Conservation (phyloP, 1,140 invertebrate species). For the Lutraria rhynchaena region DNA sequence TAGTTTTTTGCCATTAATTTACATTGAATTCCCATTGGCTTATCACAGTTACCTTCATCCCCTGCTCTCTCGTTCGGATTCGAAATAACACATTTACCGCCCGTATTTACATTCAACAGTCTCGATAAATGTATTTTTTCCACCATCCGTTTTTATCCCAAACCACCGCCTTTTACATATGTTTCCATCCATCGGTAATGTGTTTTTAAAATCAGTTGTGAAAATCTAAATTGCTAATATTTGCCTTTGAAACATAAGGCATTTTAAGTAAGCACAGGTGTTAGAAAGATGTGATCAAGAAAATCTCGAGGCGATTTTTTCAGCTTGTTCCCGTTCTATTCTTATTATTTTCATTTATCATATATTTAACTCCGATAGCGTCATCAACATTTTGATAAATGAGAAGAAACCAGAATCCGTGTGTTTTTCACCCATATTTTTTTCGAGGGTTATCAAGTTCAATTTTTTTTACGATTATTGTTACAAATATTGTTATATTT, state of each 20-base stretch:
- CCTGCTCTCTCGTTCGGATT: too few species aligned
- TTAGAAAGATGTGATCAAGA: slow-evolving; percentile 20
- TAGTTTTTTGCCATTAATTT: too few species aligned
- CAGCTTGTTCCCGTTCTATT: slow-evolving; percentile 12
- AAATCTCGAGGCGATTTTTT: neutral
- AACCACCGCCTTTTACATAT: slow-evolving; percentile 29
- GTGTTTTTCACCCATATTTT: slow-evolving; percentile 18
- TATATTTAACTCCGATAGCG: slow-evolving; percentile 6
- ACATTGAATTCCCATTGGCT: too few species aligned
- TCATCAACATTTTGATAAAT: slow-evolving; percentile 38
- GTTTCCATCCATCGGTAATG: slow-evolving; percentile 35
- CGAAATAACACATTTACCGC: slow-evolving; percentile 33
- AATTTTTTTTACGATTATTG: neutral
- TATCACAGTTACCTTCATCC: too few species aligned
- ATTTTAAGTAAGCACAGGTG: slow-evolving; percentile 55
- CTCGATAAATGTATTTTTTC: neutral
- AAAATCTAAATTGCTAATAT: slow-evolving; percentile 44
- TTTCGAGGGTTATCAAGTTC: slow-evolving; percentile 4
- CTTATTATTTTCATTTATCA: slow-evolving; percentile 47
- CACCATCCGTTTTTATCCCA: neutral
- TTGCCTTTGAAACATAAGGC: slow-evolving; percentile 50
- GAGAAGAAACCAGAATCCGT: neutral
- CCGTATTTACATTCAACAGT: slow-evolving; percentile 10
- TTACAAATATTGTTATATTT: slow-evolving; percentile 18
- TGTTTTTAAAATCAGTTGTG: slow-evolving; percentile 51